These are phyloP conservation scores for Dysidea cf. avara DNA, from an alignment of 37 sponge, comb jelly and placozoan genomes.

Conservation along the genomic window DNA sequence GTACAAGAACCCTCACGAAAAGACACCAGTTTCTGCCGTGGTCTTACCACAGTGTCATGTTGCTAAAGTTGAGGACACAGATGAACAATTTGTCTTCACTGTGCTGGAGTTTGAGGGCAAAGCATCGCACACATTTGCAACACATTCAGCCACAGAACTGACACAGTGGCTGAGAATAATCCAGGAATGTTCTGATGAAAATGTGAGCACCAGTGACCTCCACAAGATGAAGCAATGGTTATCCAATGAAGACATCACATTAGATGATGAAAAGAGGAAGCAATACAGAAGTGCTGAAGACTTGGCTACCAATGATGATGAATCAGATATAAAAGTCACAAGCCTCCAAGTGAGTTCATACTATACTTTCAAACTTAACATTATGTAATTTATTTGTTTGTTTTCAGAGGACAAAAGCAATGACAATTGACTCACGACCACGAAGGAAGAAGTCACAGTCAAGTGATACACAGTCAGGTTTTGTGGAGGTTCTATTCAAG, in stretches of 20 bases:
- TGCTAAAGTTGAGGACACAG: neutral
- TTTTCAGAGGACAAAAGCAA: too few species aligned
- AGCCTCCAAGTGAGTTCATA: too few species aligned
- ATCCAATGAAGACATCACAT: too few species aligned
- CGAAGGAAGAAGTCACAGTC: too few species aligned
- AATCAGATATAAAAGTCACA: too few species aligned
- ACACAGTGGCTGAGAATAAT: conserved; percentile 39
- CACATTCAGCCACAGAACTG: conserved; percentile 36
- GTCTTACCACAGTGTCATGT: conserved; percentile 13
- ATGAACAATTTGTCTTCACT: conserved; percentile 23
- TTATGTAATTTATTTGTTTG: too few species aligned
- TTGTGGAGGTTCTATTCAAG: conserved; percentile 41
- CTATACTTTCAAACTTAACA: too few species aligned
- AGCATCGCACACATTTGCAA: conserved; percentile 52
- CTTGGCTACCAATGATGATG: too few species aligned
- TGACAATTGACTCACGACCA: too few species aligned
- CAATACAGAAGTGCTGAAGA: too few species aligned
- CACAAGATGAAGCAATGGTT: conserved; percentile 14
- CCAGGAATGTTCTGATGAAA: conserved; percentile 9
- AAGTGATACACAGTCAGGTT: conserved; percentile 19
- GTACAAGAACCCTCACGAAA: conserved; percentile 24
- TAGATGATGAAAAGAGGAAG: too few species aligned
- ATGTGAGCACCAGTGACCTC: neutral
- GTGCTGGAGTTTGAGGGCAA: conserved; percentile 4
- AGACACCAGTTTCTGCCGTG: conserved; percentile 33